Evolutionary conservation across 2,888 invertebrate genomes (phyloP), one percentile per base, ranked within the genome.

Genomic region (Epistrophe grossulariae): DNA sequence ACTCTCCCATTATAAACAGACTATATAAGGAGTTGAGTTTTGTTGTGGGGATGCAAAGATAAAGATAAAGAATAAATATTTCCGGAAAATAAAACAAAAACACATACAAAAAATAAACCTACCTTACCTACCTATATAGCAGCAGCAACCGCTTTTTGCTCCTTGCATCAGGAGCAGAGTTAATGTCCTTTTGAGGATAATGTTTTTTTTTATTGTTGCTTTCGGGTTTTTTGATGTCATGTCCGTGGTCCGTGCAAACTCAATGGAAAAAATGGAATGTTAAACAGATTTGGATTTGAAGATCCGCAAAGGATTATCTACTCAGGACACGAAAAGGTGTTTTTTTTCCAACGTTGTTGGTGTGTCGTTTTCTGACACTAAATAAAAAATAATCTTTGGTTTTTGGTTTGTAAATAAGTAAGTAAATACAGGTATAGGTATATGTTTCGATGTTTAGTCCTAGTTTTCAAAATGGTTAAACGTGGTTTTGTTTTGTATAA

Each of bases 311-410:
- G 78, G 81, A 82, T 85, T 82, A 78, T 82, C 78, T 66, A 81
- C 78, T 82, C 85, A 79, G 78, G 85, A 74, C 82, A 82, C 78
- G 82, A 78, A 81, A 81, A 85, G 78, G 82, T 82, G 85, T 78
- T 38, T 59, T 38, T 59, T n/a, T 38, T 10, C 19, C 17, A 48
- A 17, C n/a, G 45, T 45, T 59, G 60, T 38, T 40, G 8, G 38
- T 70, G 38, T 55, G 70, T 70, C 40, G 40, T 40, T 66, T 48
- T 66, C 66, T 50, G 13, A 13, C 66, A 50, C 66, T 50, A 66
- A 66, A 66, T 66, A 50, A 66, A 66, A 68, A 35, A 68, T 68
- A 35, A 38, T 50, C 68, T 68, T 50, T 50, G 28, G 48, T 66
- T 66, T 17, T 31, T 48, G 48, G 17, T 68, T 17, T 48, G 68